Conservation (phyloP, 2,113 vertebrate genomes). For the Datnioides undecimradiatus region DNA sequence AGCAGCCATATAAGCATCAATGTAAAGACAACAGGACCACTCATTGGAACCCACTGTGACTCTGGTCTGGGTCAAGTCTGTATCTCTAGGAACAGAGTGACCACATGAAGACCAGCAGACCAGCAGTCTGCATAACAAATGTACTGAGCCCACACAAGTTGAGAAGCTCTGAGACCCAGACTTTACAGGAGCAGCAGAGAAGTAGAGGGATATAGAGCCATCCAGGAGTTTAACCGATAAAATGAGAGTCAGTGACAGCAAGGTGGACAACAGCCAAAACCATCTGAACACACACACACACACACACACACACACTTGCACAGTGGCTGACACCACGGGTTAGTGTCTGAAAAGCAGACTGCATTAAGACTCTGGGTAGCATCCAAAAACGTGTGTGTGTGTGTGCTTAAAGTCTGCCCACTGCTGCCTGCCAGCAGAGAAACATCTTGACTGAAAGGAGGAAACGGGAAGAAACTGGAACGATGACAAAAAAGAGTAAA, state of each 20-base stretch:
- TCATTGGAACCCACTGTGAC: background rate
- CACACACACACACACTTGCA: constrained; percentile 33
- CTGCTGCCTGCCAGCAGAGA: constrained; percentile 29
- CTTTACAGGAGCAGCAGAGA: background rate
- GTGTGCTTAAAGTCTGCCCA: constrained; percentile 30
- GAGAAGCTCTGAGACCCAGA: background rate
- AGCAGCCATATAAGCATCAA: background rate
- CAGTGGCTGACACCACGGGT: constrained; percentile 45
- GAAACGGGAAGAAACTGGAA: constrained; percentile 4
- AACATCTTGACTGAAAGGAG: constrained; percentile 16
- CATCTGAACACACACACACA: constrained; percentile 29
- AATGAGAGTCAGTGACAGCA: constrained; percentile 50
- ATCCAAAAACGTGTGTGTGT: constrained; percentile 27
- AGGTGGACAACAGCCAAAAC: constrained; percentile 60
- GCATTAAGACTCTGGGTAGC: constrained; percentile 56
- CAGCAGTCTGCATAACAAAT: too few species aligned
- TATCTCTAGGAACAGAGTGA: too few species aligned
- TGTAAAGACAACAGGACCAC: background rate
- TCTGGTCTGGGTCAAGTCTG: background rate
- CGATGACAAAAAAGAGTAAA: background rate
- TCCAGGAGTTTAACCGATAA: constrained; percentile 48
- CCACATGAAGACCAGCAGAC: too few species aligned
- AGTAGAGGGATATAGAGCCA: constrained; percentile 11
- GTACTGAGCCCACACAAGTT: background rate
- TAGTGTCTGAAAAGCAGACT: constrained; percentile 48